phyloP scores from a whole-genome alignment of 1,140 invertebrate species.

The Tribolium madens region DNA sequence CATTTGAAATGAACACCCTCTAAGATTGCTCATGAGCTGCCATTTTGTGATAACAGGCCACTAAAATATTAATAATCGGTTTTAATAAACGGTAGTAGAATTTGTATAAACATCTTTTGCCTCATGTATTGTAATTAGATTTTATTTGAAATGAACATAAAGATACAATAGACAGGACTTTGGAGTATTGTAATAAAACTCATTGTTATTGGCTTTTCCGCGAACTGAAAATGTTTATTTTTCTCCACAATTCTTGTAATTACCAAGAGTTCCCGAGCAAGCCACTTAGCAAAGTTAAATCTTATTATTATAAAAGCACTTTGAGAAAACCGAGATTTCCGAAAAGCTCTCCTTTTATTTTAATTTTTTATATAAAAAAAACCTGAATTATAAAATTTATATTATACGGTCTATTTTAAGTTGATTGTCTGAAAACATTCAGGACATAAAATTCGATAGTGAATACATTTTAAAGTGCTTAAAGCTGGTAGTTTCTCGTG shows the following conservation, averaged over 20 bases:
- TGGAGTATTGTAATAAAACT: neutral
- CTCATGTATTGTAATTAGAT: neutral
- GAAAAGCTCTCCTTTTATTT: neutral
- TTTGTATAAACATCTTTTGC: neutral
- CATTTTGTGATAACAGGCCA: no score
- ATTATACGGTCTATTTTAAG: neutral
- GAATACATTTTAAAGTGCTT: conserved; percentile 14
- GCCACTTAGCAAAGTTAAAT: neutral
- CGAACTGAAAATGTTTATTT: neutral
- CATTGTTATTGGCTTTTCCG: neutral
- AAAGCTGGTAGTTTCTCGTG: neutral
- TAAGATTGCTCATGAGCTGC: no score
- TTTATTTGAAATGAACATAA: neutral
- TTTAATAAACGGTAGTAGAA: neutral
- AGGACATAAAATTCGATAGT: neutral
- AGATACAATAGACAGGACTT: neutral
- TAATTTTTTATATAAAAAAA: neutral
- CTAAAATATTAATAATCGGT: neutral
- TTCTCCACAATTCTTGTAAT: neutral
- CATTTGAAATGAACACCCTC: no score
- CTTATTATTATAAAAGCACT: neutral
- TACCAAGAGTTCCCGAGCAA: neutral
- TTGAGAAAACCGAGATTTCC: neutral
- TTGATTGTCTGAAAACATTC: neutral
- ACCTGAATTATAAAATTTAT: neutral